Percentiles rank a stretch among this genome's conserved stretches.
These are phyloP conservation scores for Platycheirus rosarum DNA, from an alignment of 2,888 invertebrate genomes.

Conservation along the genomic window DNA sequence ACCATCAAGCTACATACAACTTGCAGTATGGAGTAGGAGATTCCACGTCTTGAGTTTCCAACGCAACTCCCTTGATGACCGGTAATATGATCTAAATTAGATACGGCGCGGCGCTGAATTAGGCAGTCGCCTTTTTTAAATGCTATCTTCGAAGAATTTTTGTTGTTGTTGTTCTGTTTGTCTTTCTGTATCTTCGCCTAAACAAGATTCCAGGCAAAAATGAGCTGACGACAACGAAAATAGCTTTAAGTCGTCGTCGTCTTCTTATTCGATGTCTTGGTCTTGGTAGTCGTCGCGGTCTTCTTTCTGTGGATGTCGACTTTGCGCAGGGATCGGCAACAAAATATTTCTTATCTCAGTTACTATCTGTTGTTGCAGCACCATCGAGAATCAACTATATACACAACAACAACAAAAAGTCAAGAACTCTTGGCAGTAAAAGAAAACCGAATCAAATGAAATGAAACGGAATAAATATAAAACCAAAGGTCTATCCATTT, in stretches of 20 bases:
- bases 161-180: neutral
- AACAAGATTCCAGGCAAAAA: conserved; percentile 41
- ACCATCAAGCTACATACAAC: conserved; percentile 22
- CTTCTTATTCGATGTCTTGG: neutral
- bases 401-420: conserved; percentile 30
- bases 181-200: neutral
- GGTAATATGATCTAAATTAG: conserved; percentile 59
- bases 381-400: conserved; percentile 37
- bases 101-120: conserved; percentile 47
- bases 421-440: conserved; percentile 26
- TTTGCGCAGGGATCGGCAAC: conserved; percentile 33
- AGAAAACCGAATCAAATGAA: conserved; percentile 50
- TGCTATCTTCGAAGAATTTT: conserved; percentile 39
- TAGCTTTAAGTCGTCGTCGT: conserved; percentile 36
- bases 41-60: conserved; percentile 27
- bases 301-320: conserved; percentile 14
- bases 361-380: conserved; percentile 51
- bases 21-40: conserved; percentile 3
- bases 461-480: conserved; percentile 42
- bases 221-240: conserved; percentile 57
- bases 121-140: conserved; percentile 40
- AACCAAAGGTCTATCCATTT: neutral
- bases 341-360: conserved; percentile 43
- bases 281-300: neutral
- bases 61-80: conserved; percentile 22